Base-by-base conservation (phyloP, 2,797 vertebrate species). In the Sebastes umbrosus region DNA sequence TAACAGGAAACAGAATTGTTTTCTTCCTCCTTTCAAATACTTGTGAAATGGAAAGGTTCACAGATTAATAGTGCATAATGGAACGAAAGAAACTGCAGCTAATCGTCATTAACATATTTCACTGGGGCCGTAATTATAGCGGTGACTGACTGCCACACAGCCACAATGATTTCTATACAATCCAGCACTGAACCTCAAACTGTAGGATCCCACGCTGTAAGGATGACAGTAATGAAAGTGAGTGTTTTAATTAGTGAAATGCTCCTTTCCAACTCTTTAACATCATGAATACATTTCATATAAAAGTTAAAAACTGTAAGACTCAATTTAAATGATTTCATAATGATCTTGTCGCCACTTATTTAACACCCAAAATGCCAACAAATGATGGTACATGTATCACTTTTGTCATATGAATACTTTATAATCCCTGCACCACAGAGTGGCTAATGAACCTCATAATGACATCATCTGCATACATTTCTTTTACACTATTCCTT, bases 91-190 rank as follows among this genome's bases (percentile, higher is more conserved):
- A 69, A 57, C 5, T 27, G 27, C 32, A 80, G 68, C n/a, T 65
- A 50, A 68, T 4, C 34, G 2, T 62, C 46, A 89, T 87, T 74
- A 62, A 43, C 43, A 82, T 77, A 75, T 74, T 80, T 71, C 46
- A 36, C 7, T 31, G 69, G 20, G 8, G 64, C 46, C 31, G 6
- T 54, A 70, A 83, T 72, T 63, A 32, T 57, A 39, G 20, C 2
- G 1, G 24, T 72, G 66, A 78, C n/a, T 79, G 73, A 73, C 69
- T 83, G 67, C 55, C 43, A 77, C 27, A 34, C 75, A 63, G 68
- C 32, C 69, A 69, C 31, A 39, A 4, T 71, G 46, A 68, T 64
- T 81, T 60, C 55, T 77, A 55, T 69, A 73, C 72, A 63, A 81
- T 65, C 50, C 63, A 69, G 11, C n/a, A 8, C 24, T 69, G 50